Percentiles rank a stretch among this genome's conserved stretches.
Conservation (phyloP, 2,113 vertebrate species). For the Odontesthes bonariensis region DNA sequence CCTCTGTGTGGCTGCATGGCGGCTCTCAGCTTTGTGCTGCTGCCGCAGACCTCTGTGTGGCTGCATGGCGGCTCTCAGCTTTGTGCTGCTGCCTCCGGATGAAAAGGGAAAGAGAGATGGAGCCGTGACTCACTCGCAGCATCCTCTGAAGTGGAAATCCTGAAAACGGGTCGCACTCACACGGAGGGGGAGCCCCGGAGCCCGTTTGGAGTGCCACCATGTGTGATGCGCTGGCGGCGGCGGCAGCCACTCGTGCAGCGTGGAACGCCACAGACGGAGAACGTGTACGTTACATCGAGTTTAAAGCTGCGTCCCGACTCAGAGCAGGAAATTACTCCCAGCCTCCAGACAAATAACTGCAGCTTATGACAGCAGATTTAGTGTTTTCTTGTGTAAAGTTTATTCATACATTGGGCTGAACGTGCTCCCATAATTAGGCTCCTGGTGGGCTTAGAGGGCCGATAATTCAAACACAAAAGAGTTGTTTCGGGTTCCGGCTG, state of each 20-base stretch:
- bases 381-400: too few relatives aligned
- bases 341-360: neutral
- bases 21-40: too few relatives aligned
- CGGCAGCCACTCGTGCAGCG: slow-evolving; percentile 26
- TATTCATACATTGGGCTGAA: too few relatives aligned
- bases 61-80: too few relatives aligned
- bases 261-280: slow-evolving; percentile 15
- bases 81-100: slow-evolving; percentile 59
- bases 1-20: too few relatives aligned
- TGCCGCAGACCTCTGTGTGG: slow-evolving; percentile 47
- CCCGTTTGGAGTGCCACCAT: slow-evolving; percentile 62
- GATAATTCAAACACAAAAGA: too few relatives aligned
- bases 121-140: slow-evolving; percentile 74
- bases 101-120: slow-evolving; percentile 50
- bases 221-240: slow-evolving; percentile 72
- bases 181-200: slow-evolving; percentile 60
- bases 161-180: slow-evolving; percentile 58
- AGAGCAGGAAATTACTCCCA: neutral
- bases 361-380: neutral
- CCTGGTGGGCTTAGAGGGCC: too few relatives aligned
- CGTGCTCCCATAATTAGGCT: too few relatives aligned
- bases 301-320: neutral
- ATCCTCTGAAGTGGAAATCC: slow-evolving; percentile 78
- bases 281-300: slow-evolving; percentile 30
- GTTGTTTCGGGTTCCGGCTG: too few relatives aligned